phyloP scores from a whole-genome alignment of 2,797 vertebrate genomes.

The Loris lydekkerianus region DNA sequence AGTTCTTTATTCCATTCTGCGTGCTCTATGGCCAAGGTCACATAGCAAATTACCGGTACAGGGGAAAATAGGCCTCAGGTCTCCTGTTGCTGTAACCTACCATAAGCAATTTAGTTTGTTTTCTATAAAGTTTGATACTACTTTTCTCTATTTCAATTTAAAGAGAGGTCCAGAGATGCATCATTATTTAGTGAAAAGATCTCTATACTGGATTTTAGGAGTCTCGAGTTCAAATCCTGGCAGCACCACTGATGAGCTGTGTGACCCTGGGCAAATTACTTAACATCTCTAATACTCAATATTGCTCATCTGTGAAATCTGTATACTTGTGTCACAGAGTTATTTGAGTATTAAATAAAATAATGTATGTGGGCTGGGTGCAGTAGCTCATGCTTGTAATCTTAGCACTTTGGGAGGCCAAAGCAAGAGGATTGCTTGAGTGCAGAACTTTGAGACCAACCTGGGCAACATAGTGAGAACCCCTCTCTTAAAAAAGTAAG shows the following conservation, averaged over 20 bases:
- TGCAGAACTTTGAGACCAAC: not conserved
- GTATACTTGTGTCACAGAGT: not conserved
- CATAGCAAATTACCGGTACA: not conserved
- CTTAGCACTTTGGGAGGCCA: not conserved
- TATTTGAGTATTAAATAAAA: not conserved
- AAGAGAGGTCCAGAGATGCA: not conserved
- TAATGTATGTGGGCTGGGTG: not conserved
- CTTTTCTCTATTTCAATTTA: not conserved
- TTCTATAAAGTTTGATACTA: not conserved
- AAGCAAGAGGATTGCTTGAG: not conserved
- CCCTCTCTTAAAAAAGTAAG: not conserved
- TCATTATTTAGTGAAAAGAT: not conserved
- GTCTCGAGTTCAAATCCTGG: constrained; percentile 41
- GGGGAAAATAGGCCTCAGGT: not conserved
- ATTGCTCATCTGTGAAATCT: not conserved
- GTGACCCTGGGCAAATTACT: not conserved
- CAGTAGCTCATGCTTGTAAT: too few species aligned
- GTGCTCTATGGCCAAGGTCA: constrained; percentile 51
- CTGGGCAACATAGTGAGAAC: not conserved
- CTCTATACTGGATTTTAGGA: not conserved
- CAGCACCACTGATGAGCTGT: not conserved
- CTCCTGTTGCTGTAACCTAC: not conserved
- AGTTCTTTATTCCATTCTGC: not conserved
- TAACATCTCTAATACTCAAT: not conserved
- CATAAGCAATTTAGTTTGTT: not conserved